Base-by-base conservation (phyloP, 2,888 invertebrate species). In the Lepidochitona cinerea region DNA sequence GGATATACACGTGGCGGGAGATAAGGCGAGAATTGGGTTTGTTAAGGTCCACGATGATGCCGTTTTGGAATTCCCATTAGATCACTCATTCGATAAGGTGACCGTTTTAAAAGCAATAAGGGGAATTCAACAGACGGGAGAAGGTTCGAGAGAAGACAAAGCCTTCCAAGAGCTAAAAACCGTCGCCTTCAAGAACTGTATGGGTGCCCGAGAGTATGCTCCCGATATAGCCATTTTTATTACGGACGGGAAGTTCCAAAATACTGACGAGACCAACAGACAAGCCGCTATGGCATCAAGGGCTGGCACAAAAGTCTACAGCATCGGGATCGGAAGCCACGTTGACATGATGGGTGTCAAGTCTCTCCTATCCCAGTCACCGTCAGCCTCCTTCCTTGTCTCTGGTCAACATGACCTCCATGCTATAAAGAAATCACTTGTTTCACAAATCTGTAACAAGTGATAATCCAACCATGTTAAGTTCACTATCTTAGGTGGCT, bases 251-350 rank as follows among this genome's bases (percentile, higher is more conserved):
- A n/a, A 32, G 36, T 74, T 70, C 14, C 53, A 70, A 23, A 36
- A 35, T 49, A 32, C 35, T 12, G 0, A 4, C 18, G 18, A 37
- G 5, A 67, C 70, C 7, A 29, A 6, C n/a, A n/a, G 1, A 14
- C 6, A 59, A 9, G 70, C 74, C 6, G 37, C 7, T 2, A 9
- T 7, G 4, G 49, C 70, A 18, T 49, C 36, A 26, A 37, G 33
- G 29, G 41, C 59, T 7, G 75, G 75, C 1, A 54, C 71, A 12
- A 41, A 26, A 5, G 53, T 75, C 23, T 73, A 70, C 37, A 35
- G 72, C 37, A 70, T 75, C 4, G 75, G 75, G 14, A 66, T 75
- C 5, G 75, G 75, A 32, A 1, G 29, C 6, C 37, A 37, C 36
- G 70, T 69, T 37, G 41, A 70, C 37, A 53, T 59, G 37, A 18